These are phyloP conservation scores for Paraplagusia blochii DNA, from an alignment of 2,113 vertebrate genomes.

Conservation along the genomic window DNA sequence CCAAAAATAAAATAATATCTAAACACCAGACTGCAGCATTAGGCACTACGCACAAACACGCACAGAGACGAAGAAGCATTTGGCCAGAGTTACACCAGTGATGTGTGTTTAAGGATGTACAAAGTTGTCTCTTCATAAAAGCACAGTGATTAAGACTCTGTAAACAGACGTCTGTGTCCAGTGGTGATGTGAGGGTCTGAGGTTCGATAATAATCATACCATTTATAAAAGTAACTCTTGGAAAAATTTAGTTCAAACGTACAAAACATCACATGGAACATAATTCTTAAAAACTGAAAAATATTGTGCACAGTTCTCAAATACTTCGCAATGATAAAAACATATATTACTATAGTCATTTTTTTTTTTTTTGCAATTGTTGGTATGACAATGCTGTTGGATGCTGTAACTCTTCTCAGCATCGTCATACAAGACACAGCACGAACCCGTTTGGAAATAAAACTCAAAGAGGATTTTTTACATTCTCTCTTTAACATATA, in stretches of 20 bases:
- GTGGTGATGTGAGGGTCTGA: slow-evolving; percentile 36
- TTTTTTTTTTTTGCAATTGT: slow-evolving; percentile 23
- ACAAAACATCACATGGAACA: slow-evolving; percentile 66
- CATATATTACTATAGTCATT: slow-evolving; percentile 39
- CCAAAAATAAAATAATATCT: slow-evolving; percentile 29
- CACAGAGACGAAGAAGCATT: slow-evolving; percentile 52
- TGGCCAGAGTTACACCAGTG: slow-evolving; percentile 19
- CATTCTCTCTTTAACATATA: slow-evolving; percentile 51
- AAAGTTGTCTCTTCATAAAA: slow-evolving; percentile 59
- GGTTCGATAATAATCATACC: slow-evolving; percentile 42
- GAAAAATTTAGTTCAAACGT: slow-evolving; percentile 55
- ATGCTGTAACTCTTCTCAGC: slow-evolving; percentile 39
- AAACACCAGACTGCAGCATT: slow-evolving; percentile 29
- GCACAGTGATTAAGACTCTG: slow-evolving; percentile 72
- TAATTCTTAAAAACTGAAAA: slow-evolving; percentile 53
- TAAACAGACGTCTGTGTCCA: slow-evolving; percentile 43
- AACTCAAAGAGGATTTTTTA: slow-evolving; percentile 38
- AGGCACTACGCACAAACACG: slow-evolving; percentile 22
- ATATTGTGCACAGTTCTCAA: slow-evolving; percentile 51
- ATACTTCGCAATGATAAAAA: slow-evolving; percentile 69
- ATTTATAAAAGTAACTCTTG: slow-evolving; percentile 59
- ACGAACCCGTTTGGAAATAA: slow-evolving; percentile 50
- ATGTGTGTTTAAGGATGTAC: slow-evolving; percentile 34
- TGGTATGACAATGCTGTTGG: slow-evolving; percentile 41
- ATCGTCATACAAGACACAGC: slow-evolving; percentile 21